Evolutionary conservation across 2,888 invertebrate genomes (phyloP).

Genomic region (Conistra vaccinii): DNA sequence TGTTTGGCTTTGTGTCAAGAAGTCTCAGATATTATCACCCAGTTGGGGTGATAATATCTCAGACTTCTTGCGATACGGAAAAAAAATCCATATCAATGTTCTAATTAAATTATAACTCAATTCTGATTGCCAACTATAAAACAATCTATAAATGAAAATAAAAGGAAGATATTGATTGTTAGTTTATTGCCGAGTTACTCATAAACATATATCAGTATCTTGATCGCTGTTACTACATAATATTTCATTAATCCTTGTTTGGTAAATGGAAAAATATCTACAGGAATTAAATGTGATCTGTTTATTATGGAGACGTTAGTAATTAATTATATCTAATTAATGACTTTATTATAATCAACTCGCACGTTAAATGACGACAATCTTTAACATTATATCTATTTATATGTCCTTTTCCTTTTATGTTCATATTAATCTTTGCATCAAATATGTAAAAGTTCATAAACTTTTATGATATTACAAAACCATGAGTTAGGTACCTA

Average conservation of each 20-base stretch:
- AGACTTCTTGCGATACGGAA: conserved; percentile 7
- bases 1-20: no score
- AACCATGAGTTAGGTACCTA: background rate
- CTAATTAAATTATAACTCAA: conserved; percentile 40
- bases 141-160: conserved; percentile 39
- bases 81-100: conserved; percentile 7
- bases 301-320: conserved; percentile 13
- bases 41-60: no score
- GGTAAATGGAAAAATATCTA: conserved; percentile 43
- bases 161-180: conserved; percentile 33
- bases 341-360: conserved; percentile 42
- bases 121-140: conserved; percentile 37
- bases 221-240: conserved; percentile 18
- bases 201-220: conserved; percentile 45
- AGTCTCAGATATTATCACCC: no score
- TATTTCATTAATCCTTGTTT: conserved; percentile 51
- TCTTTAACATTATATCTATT: background rate
- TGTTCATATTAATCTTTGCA: background rate
- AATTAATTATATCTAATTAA: conserved; percentile 45
- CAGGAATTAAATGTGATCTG: conserved; percentile 48
- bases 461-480: background rate
- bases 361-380: background rate
- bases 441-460: background rate
- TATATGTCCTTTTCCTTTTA: conserved; percentile 4
- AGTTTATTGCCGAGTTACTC: conserved; percentile 36